These are phyloP conservation scores for Solea senegalensis DNA, from an alignment of 2,113 vertebrate species.

Conservation along the genomic window DNA sequence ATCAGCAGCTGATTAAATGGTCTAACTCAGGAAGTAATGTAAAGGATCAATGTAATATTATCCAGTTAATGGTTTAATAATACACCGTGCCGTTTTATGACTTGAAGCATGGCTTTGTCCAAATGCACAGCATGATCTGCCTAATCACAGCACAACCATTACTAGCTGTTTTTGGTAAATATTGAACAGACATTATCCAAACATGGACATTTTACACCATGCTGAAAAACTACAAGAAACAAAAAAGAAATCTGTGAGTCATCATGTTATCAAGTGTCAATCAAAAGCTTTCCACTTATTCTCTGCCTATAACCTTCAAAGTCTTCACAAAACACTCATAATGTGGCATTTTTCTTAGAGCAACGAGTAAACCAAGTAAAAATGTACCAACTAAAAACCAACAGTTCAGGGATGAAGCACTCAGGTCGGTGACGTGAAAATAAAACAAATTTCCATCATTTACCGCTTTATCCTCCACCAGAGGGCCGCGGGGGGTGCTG, in stretches of 20 bases:
- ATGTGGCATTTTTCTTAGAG: constrained; percentile 3
- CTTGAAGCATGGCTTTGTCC: too few species aligned
- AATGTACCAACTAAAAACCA: background rate
- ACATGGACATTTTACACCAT: background rate
- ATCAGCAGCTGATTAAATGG: constrained; percentile 27
- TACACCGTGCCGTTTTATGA: constrained; percentile 7
- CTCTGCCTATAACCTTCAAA: constrained; percentile 2
- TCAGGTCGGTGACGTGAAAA: too few species aligned
- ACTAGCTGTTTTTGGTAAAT: too few species aligned
- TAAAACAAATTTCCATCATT: too few species aligned
- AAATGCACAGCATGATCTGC: too few species aligned
- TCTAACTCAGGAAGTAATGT: constrained; percentile 24
- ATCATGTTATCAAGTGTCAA: background rate
- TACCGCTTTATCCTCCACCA: too few species aligned
- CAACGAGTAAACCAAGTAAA: background rate
- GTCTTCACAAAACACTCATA: background rate
- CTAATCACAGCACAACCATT: too few species aligned
- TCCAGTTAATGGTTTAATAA: constrained; percentile 50
- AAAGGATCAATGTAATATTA: constrained; percentile 30
- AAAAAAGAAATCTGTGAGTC: background rate
- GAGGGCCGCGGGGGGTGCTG: too few species aligned
- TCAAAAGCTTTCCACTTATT: constrained; percentile 45
- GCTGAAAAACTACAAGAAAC: constrained; percentile 8
- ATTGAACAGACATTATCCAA: too few species aligned
- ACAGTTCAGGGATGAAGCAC: background rate